Percentiles rank a stretch among this genome's conserved stretches.
Conservation (phyloP, 2,797 vertebrate species). For the Crypturellus tataupa region DNA sequence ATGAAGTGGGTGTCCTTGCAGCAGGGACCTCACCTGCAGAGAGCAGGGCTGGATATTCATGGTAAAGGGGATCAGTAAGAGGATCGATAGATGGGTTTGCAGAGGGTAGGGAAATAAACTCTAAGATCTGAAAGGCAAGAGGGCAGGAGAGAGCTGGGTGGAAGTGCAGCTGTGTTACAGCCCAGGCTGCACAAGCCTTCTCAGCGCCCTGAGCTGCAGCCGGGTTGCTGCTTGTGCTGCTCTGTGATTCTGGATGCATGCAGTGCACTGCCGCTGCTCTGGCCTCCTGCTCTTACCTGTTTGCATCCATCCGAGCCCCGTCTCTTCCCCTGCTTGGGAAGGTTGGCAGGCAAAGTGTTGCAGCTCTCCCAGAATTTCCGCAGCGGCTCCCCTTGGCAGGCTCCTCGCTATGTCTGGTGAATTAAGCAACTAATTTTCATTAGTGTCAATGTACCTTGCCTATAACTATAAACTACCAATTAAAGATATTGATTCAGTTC, state of each 20-base stretch:
- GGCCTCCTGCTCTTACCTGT: not conserved
- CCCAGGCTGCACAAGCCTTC: not conserved
- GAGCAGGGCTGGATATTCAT: not conserved
- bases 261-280: not conserved
- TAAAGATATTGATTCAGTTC: slow-evolving; percentile 26
- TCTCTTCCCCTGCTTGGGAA: not conserved
- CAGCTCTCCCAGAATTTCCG: not conserved
- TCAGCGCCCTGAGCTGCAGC: not conserved
- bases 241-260: accelerated
- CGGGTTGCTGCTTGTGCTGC: not conserved
- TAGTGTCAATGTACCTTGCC: not conserved
- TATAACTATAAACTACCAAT: slow-evolving; percentile 10
- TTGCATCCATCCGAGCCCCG: not conserved
- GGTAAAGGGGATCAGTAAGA: not conserved
- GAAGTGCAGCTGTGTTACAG: not conserved
- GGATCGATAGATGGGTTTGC: too few relatives aligned
- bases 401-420: not conserved
- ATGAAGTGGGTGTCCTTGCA: not conserved
- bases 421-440: slow-evolving; percentile 45
- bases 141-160: not conserved
- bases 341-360: accelerated
- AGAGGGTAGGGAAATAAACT: not conserved
- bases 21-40: too few relatives aligned
- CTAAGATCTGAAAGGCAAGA: not conserved
- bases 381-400: accelerated